Conservation (phyloP, 2,113 vertebrate species). For the Drymodes brunneopygia region DNA sequence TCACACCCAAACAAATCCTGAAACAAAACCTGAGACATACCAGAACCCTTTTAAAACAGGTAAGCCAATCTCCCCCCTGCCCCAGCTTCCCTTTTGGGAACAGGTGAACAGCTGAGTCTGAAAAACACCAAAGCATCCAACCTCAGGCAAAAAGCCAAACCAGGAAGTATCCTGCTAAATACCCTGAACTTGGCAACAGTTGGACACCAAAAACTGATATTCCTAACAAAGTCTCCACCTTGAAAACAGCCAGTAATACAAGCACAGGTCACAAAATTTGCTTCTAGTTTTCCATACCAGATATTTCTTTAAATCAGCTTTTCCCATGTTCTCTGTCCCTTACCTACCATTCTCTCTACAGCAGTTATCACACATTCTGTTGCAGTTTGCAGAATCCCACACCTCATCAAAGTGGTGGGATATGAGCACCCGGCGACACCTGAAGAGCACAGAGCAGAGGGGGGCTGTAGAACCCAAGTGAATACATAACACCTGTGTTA, state of each 20-base stretch:
- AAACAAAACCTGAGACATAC: neutral
- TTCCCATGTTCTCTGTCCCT: neutral
- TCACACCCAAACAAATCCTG: neutral
- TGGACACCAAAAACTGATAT: neutral
- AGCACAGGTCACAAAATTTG: neutral
- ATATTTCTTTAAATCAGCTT: neutral
- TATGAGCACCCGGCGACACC: constrained; percentile 90
- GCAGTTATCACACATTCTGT: constrained; percentile 92
- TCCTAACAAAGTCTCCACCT: neutral
- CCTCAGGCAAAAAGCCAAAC: neutral
- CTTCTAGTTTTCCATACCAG: neutral
- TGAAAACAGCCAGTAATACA: neutral
- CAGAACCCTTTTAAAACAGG: neutral
- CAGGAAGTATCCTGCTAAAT: neutral
- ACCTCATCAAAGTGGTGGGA: constrained; percentile 94
- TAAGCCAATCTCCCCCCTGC: neutral
- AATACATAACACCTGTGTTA: neutral
- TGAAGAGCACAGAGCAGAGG: constrained; percentile 36
- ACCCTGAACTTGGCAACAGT: neutral
- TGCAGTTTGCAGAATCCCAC: constrained; percentile 87
- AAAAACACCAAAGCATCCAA: neutral
- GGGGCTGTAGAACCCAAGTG: accelerated
- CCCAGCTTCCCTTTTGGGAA: neutral
- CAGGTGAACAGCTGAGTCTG: neutral
- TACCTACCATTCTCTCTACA: constrained; percentile 75